phyloP scores from a whole-genome alignment of 2,113 vertebrate genomes.

The Enhydra lutris region DNA sequence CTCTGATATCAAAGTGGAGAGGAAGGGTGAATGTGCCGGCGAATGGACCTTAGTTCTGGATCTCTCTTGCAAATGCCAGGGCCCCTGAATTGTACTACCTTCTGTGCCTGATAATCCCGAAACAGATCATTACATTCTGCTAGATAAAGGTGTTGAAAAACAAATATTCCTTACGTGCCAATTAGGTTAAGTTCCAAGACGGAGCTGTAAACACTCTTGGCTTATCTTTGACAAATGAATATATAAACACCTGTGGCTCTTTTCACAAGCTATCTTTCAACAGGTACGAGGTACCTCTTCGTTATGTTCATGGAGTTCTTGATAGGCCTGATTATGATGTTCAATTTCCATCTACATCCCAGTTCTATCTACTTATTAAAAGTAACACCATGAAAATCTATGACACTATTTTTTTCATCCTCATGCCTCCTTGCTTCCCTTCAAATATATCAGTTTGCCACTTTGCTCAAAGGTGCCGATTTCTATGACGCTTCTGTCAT shows the following conservation, averaged over 20 bases:
- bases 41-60: background rate
- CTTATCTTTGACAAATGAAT: background rate
- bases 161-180: background rate
- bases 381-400: slow-evolving; percentile 44
- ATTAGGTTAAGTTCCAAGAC: background rate
- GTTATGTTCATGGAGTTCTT: background rate
- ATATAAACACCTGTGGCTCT: background rate
- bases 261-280: background rate
- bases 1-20: background rate
- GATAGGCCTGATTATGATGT: background rate
- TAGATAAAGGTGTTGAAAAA: background rate
- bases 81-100: background rate
- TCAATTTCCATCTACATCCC: background rate
- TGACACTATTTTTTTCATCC: slow-evolving; percentile 56
- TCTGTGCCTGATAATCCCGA: background rate
- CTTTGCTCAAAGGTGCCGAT: slow-evolving; percentile 26
- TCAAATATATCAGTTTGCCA: slow-evolving; percentile 51
- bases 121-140: background rate
- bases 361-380: slow-evolving; percentile 43
- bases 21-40: background rate
- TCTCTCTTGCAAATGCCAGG: background rate
- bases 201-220: background rate
- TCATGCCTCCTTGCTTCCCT: slow-evolving; percentile 19
- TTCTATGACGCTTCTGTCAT: background rate
- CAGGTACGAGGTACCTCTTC: background rate